These are phyloP conservation scores for Diorhabda sublineata DNA, from an alignment of 1,140 invertebrate genomes.

Conservation along the genomic window DNA sequence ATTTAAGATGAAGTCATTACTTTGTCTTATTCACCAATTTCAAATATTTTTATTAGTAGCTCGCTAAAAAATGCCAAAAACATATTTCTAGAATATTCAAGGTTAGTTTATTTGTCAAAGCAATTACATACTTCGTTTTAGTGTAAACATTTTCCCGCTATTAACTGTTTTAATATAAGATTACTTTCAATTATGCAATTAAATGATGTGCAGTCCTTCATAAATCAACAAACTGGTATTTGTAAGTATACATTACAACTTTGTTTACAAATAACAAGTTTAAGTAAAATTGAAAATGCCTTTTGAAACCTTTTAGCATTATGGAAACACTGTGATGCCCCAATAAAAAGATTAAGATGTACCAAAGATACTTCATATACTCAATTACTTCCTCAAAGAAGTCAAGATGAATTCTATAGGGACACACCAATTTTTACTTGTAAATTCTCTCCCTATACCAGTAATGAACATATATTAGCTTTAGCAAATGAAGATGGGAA, in stretches of 20 bases:
- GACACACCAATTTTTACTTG: constrained; percentile 59
- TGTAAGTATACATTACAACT: constrained; percentile 20
- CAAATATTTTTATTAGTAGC: too few species aligned
- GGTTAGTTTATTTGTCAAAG: too few species aligned
- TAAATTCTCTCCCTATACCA: constrained; percentile 54
- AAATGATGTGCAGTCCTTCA: constrained; percentile 17
- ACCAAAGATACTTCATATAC: constrained; percentile 12
- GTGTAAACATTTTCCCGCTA: constrained; percentile 6
- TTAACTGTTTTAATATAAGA: neutral
- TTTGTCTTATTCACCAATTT: too few species aligned
- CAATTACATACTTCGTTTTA: neutral
- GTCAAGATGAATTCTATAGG: constrained; percentile 35
- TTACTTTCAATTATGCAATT: constrained; percentile 7
- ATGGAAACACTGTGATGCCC: constrained; percentile 22
- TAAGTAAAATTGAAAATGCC: neutral
- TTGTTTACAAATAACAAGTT: too few species aligned
- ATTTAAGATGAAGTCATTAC: too few species aligned
- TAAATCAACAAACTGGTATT: constrained; percentile 25
- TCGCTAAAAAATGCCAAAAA: too few species aligned
- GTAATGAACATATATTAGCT: constrained; percentile 63
- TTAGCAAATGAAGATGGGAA: constrained; percentile 82
- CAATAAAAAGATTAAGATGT: constrained; percentile 20
- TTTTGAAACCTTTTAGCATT: constrained; percentile 13
- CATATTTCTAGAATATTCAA: too few species aligned
- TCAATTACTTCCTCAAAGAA: constrained; percentile 10